phyloP scores from a whole-genome alignment of 2,888 invertebrate species.

The Dryobotodes eremita region DNA sequence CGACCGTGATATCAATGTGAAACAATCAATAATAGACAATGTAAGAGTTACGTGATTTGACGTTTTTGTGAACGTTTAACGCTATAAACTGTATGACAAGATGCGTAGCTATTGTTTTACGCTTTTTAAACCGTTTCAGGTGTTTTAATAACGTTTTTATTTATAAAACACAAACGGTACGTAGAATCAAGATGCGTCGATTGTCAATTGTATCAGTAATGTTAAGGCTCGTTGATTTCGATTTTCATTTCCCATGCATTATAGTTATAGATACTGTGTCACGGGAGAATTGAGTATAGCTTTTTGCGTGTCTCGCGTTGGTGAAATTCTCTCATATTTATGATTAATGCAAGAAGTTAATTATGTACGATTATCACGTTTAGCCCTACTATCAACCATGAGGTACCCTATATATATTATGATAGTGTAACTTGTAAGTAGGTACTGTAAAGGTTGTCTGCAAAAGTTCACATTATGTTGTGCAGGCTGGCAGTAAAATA shows the following conservation, averaged over 20 bases:
- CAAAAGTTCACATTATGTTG: too few species aligned
- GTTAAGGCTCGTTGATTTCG: constrained; percentile 18
- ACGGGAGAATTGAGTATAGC: constrained; percentile 2
- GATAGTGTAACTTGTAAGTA: too few species aligned
- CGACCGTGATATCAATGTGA: constrained; percentile 16
- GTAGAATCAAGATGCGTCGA: background rate
- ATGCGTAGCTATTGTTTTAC: constrained; percentile 33
- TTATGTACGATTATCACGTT: constrained; percentile 9
- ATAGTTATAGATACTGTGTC: constrained; percentile 19
- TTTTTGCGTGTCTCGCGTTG: background rate
- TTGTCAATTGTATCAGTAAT: constrained; percentile 31
- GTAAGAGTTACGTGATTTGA: constrained; percentile 37
- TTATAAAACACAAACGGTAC: constrained; percentile 9
- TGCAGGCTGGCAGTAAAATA: too few species aligned
- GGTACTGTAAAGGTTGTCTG: too few species aligned
- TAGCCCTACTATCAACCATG: background rate
- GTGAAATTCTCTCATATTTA: background rate
- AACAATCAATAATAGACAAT: constrained; percentile 29
- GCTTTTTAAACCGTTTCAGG: background rate
- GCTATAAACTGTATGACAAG: constrained; percentile 2
- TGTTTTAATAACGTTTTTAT: constrained; percentile 24
- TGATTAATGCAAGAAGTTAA: constrained; percentile 10
- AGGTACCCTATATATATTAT: background rate
- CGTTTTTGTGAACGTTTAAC: constrained; percentile 19
- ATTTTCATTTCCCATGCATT: constrained; percentile 49